Percentiles rank a stretch among this genome's conserved stretches.
Evolutionary conservation across 2,797 vertebrate species (phyloP).

Genomic region (Darevskia mixta): DNA sequence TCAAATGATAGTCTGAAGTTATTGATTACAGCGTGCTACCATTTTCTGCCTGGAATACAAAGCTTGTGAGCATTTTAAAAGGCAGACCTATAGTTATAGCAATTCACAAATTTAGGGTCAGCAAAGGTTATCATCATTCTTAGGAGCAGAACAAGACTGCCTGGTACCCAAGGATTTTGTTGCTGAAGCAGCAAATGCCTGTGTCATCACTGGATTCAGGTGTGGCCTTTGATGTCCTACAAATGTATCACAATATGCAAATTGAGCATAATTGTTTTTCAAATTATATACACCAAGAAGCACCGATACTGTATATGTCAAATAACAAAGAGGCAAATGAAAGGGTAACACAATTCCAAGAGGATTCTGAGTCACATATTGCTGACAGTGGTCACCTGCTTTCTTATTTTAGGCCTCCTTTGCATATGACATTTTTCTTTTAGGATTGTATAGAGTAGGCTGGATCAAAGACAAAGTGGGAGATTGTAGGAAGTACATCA

Average conservation of each 20-base stretch:
- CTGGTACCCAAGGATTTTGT: background rate
- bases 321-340: background rate
- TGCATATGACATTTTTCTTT: background rate
- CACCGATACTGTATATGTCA: background rate
- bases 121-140: background rate
- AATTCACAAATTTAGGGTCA: background rate
- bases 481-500: background rate
- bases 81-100: background rate
- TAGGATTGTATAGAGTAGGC: background rate
- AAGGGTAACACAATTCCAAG: background rate
- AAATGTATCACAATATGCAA: background rate
- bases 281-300: background rate
- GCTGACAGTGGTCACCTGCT: background rate
- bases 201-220: background rate
- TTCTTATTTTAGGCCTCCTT: background rate
- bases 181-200: slow-evolving; percentile 8
- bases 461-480: background rate
- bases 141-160: background rate
- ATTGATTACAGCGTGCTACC: background rate
- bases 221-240: too few relatives aligned
- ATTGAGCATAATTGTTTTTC: background rate
- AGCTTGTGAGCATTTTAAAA: background rate
- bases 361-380: background rate
- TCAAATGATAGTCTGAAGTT: too few relatives aligned
- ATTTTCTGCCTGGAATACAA: background rate